Percentiles rank a stretch among this genome's conserved stretches.
Conservation (phyloP, 2,888 invertebrate species). For the Morinoia aosen region DNA sequence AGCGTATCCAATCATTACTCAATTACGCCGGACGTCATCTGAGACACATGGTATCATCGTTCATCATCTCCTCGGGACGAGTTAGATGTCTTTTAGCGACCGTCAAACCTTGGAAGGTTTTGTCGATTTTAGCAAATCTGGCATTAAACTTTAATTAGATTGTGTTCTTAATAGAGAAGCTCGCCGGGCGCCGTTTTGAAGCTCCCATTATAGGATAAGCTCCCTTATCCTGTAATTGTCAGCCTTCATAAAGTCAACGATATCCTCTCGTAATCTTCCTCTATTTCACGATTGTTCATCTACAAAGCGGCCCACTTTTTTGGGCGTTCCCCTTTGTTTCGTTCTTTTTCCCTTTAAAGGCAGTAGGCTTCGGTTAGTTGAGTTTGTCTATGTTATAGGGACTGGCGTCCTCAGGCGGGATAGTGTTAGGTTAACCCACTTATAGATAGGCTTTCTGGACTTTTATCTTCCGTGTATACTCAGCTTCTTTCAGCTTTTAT, state of each 20-base stretch:
- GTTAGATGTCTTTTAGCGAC: neutral
- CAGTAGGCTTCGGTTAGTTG: too few relatives aligned
- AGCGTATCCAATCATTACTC: neutral
- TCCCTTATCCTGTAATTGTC: neutral
- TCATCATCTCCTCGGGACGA: neutral
- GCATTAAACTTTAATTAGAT: neutral
- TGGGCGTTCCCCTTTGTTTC: neutral
- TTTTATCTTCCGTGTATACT: too few relatives aligned
- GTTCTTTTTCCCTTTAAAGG: neutral
- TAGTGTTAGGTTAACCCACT: too few relatives aligned
- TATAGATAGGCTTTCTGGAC: too few relatives aligned
- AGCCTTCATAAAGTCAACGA: neutral
- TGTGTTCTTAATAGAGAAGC: neutral
- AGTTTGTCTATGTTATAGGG: too few relatives aligned
- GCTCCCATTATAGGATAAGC: neutral
- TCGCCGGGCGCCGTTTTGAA: neutral
- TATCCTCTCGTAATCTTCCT: neutral
- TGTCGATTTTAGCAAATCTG: neutral
- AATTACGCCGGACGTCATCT: neutral
- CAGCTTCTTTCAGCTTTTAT: too few relatives aligned
- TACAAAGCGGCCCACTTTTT: neutral
- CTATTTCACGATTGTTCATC: neutral
- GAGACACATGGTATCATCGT: neutral
- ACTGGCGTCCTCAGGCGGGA: too few relatives aligned
- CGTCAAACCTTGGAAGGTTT: neutral